Evolutionary conservation across 2,888 invertebrate species (phyloP), one percentile per base, ranked within the genome.

Genomic region (Macaria notata): DNA sequence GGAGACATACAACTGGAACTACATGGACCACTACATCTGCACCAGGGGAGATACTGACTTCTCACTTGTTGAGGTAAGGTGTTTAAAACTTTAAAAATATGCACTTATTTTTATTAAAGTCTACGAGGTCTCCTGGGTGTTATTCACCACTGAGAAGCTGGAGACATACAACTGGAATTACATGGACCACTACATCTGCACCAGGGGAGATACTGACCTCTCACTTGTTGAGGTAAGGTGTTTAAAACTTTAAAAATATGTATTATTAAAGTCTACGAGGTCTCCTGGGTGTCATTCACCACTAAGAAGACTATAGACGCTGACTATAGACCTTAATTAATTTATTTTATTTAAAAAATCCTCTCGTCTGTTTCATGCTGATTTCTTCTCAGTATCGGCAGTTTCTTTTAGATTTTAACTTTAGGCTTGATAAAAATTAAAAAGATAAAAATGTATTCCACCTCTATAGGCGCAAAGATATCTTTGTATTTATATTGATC

Each of bases 141-240:
- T 97, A 45, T 99, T 99, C 83, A 96, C 96, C 1, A 98, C 98
- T 0, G 98, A 99, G 85, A 97, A 98, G 78, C 88, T 98, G 53
- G 99, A 99, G 85, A 98, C 96, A 70, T 99, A 97, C 81, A 98
- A 98, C 87, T 99, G 99, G 99, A 99, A 98, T 85, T 98, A 98
- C 78, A 94, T 99, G 89, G 99, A 99, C 87, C 97, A 98, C 82
- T 99, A 98, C 80, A 98, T 99, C 64, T 98, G 98, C 76, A 98
- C 98, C 0, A 93, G 98, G 60, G 98, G 98, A 0, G 98, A 98
- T 78, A 96, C 96, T 0, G 98, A 98, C 80, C 98, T 97, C 88
- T 93, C 95, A 36, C 89, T 98, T 33, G 95, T 95, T 62, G 97
- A 98, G 92, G 97, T 97, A n/a, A 38, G 38, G 3, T 38, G 1